phyloP scores from a whole-genome alignment of 2,113 vertebrate species.

The Bungarus multicinctus region DNA sequence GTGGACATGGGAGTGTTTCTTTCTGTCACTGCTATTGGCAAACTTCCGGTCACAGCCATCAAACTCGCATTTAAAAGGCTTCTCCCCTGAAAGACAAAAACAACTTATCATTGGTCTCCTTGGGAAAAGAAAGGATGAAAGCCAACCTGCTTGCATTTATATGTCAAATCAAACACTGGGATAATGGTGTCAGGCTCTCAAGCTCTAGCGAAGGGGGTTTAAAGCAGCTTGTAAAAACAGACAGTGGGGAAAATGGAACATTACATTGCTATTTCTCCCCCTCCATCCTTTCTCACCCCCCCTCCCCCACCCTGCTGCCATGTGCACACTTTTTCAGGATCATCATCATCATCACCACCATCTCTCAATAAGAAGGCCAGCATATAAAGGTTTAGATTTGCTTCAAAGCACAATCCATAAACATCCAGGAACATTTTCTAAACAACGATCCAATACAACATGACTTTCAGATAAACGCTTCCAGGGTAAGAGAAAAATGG shows the following conservation, averaged over 20 bases:
- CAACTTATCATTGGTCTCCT: conserved; percentile 8
- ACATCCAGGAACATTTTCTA: not conserved
- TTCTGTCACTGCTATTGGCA: conserved; percentile 96
- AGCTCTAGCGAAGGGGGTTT: not conserved
- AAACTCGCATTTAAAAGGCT: conserved; percentile 97
- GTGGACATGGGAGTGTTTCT: conserved; percentile 96
- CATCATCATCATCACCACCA: not conserved
- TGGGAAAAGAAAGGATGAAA: not conserved
- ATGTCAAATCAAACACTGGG: not conserved
- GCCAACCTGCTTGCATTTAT: not conserved
- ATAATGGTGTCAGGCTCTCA: not conserved
- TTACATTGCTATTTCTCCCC: not conserved
- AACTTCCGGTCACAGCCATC: conserved; percentile 97
- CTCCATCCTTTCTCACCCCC: not conserved
- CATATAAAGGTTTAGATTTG: not conserved
- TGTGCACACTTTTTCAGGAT: not conserved
- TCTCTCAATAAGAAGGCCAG: not conserved
- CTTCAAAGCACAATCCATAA: not conserved
- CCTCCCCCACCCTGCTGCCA: not conserved
- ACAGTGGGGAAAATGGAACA: rapidly evolving
- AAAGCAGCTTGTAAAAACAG: not conserved
- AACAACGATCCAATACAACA: not conserved
- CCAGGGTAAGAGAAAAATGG: not conserved
- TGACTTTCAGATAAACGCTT: not conserved
- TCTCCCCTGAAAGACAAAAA: conserved; percentile 83